Base-by-base conservation (phyloP, 2,888 invertebrate species). In the Drosophila anomalipes region DNA sequence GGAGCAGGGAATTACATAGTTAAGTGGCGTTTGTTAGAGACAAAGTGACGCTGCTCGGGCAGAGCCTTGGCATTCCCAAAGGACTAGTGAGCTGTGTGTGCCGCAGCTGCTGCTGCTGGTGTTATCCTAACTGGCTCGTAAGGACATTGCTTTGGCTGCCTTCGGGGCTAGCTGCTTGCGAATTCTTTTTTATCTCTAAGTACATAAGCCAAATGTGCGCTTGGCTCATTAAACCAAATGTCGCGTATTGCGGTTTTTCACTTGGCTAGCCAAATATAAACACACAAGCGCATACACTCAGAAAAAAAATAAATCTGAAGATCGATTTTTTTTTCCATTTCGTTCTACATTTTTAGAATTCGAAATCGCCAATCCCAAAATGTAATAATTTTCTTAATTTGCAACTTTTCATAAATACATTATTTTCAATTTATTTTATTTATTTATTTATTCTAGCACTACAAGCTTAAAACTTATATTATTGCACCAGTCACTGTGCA, bases 201-300 rank as follows among this genome's bases (percentile, higher is more conserved):
- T 61, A 70, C 56, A 58, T 57, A 70, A 70, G 53, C 57, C 37
- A 66, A 67, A 77, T 74, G 69, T 70, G 60, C 53, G 77, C 70
- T 69, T 74, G 75, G 70, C 85, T 87, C 81, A 84, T 85, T 85
- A 86, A 73, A 60, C 62, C 64, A 74, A 81, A 74, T 66, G 70
- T 71, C 57, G 70, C 67, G 68, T 41, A 47, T 68, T 74, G 58
- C 73, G 69, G 71, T 70, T 74, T 59, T 63, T 59, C 65, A 59
- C 71, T 70, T 70, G 61, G 62, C 54, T 59, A 60, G 33, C 47
- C 51, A 44, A 73, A 66, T 37, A 54, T 59, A 64, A 10, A 52
- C 41, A 57, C 51, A 54, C 32, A 52, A 10, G 30, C 19, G 22
- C 57, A 49, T 37, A 56, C 37, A 59, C 65, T 51, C 32, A 60